These are phyloP conservation scores for Venustaconcha ellipsiformis DNA, from an alignment of 1,140 invertebrate genomes.

Conservation along the genomic window DNA sequence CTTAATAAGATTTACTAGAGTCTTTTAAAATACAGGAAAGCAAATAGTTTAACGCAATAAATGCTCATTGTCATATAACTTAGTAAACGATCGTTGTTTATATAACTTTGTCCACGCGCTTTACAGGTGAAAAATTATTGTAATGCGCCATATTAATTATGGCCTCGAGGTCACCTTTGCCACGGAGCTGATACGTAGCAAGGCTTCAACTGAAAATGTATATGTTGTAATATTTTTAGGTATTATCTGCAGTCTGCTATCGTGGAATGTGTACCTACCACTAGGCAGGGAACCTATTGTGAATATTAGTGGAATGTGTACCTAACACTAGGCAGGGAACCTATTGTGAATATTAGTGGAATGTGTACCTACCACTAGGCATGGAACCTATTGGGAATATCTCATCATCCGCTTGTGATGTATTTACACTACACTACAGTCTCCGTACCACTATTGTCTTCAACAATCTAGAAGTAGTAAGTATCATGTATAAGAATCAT, in stretches of 20 bases:
- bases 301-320: no score
- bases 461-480: constrained; percentile 13
- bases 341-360: no score
- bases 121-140: neutral
- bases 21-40: no score
- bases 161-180: neutral
- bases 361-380: constrained; percentile 85
- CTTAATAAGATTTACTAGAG: no score
- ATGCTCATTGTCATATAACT: no score
- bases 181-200: neutral
- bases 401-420: constrained; percentile 78
- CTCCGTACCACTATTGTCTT: constrained; percentile 2
- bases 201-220: no score
- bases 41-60: no score
- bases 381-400: constrained; percentile 91
- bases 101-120: neutral
- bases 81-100: neutral
- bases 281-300: constrained; percentile 83
- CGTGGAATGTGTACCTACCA: constrained; percentile 82
- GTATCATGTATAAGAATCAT: neutral
- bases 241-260: constrained; percentile 79
- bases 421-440: constrained; percentile 6
- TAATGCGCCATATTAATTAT: neutral
- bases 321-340: no score
- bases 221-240: constrained; percentile 63